Percentiles rank a stretch among this genome's conserved stretches.
Evolutionary conservation across 2,797 vertebrate genomes (phyloP).

Genomic region (Natrix natrix): DNA sequence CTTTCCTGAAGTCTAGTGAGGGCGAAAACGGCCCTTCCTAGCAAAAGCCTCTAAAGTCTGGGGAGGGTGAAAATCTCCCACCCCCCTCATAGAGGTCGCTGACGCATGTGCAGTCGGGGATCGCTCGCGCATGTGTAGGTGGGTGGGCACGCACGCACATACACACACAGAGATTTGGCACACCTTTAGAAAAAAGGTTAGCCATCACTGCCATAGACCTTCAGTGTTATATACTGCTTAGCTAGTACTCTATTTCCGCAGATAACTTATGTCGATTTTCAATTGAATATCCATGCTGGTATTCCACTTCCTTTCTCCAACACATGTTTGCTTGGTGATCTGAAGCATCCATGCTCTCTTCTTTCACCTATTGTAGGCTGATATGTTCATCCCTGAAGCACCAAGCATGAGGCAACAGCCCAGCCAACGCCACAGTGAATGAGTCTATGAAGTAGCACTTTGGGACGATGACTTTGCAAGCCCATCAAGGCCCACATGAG

Average conservation of each 20-base stretch:
- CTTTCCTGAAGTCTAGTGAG: no score
- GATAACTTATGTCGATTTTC: neutral
- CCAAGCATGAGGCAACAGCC: neutral
- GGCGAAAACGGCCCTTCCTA: no score
- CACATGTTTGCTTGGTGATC: neutral
- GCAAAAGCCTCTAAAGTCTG: no score
- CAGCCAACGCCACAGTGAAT: neutral
- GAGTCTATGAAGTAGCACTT: neutral
- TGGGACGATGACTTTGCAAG: neutral
- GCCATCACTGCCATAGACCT: neutral
- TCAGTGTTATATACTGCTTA: neutral
- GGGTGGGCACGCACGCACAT: no score
- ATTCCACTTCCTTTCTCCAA: neutral
- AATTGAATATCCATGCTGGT: neutral
- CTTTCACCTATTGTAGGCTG: neutral
- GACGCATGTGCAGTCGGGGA: no score
- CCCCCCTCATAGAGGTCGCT: no score
- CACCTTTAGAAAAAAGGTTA: no score
- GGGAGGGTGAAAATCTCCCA: no score
- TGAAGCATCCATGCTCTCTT: neutral
- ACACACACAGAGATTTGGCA: no score
- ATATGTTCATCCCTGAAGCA: neutral
- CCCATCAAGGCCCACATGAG: neutral
- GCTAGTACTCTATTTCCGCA: neutral
- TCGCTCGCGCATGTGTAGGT: no score